Percentiles rank a stretch among this genome's conserved stretches.
Evolutionary conservation across 2,113 vertebrate genomes (phyloP).

Genomic region (Corydoras sp.): DNA sequence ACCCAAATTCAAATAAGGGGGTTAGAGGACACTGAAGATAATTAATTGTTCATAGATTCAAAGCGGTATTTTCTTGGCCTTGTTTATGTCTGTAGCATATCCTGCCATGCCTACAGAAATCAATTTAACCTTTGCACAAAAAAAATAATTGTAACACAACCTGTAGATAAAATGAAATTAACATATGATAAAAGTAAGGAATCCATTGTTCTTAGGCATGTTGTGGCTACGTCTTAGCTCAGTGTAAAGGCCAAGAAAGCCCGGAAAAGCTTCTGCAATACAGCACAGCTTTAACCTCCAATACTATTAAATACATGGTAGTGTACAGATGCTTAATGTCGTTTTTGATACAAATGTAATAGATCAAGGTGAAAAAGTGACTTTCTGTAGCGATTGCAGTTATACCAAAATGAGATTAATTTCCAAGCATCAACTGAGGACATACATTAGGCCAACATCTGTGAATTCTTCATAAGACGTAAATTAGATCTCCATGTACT

Average conservation of each 20-base stretch:
- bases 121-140: background rate
- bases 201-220: constrained; percentile 12
- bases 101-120: background rate
- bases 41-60: background rate
- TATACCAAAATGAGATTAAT: no score
- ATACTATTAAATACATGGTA: constrained; percentile 46
- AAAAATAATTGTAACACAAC: background rate
- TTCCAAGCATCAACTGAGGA: background rate
- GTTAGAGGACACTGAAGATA: background rate
- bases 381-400: no score
- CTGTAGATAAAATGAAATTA: constrained; percentile 3
- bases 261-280: constrained; percentile 9
- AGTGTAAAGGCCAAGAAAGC: background rate
- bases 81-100: background rate
- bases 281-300: constrained; percentile 30
- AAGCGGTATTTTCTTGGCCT: background rate
- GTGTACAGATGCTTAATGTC: constrained; percentile 36
- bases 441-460: background rate
- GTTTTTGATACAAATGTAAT: constrained; percentile 11
- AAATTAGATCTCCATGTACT: constrained; percentile 9
- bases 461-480: constrained; percentile 17
- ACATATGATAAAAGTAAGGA: background rate
- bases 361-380: constrained; percentile 9
- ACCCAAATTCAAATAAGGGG: background rate
- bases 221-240: background rate